Conservation (phyloP, 2,797 vertebrate genomes). For the Danio tinwini region DNA sequence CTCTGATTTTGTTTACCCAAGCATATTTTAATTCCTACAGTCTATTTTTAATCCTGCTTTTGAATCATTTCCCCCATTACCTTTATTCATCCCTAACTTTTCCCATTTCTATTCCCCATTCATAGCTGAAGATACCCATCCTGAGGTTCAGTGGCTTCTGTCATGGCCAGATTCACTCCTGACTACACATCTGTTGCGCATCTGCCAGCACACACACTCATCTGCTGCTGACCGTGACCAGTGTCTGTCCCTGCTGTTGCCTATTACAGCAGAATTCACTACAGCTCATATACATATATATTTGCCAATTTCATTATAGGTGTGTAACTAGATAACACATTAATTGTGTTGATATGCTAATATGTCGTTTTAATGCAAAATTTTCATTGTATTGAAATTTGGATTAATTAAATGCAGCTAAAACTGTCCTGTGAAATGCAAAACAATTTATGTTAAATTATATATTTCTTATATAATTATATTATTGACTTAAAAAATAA, state of each 20-base stretch:
- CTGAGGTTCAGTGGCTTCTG: neutral
- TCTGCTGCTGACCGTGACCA: no score
- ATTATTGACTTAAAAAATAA: no score
- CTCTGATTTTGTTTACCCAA: neutral
- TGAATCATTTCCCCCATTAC: neutral
- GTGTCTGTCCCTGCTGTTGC: neutral
- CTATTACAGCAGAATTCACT: neutral
- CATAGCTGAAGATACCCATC: neutral
- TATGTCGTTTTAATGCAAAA: no score
- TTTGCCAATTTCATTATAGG: no score
- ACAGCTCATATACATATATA: neutral
- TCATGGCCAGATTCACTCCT: neutral
- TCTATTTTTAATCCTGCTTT: constrained; percentile 16
- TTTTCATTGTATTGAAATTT: no score
- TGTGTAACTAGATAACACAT: no score
- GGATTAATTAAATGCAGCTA: no score
- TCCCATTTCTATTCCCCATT: neutral
- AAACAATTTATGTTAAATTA: no score
- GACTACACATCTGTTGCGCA: constrained; percentile 5
- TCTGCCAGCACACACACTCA: neutral
- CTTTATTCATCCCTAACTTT: neutral
- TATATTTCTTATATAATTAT: no score
- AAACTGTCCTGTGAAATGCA: no score
- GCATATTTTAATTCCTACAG: neutral
- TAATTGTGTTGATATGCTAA: no score